These are phyloP conservation scores for Chaetodon trifasciatus DNA, from an alignment of 2,797 vertebrate species.

Conservation along the genomic window DNA sequence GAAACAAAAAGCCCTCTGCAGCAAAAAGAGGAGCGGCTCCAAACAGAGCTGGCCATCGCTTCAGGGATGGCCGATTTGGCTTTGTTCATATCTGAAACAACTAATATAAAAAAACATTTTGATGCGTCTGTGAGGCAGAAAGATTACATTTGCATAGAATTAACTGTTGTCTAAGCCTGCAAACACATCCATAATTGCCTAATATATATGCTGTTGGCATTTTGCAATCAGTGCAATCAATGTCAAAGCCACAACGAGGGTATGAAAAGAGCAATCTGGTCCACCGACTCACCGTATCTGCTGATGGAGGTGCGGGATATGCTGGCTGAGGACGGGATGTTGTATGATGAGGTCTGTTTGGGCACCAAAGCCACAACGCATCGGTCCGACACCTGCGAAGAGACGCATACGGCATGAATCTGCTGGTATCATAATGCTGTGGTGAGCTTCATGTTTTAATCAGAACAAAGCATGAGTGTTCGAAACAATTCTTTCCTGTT, in stretches of 20 bases:
- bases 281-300: slow-evolving; percentile 91
- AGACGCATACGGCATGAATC: slow-evolving; percentile 24
- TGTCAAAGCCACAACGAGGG: not conserved
- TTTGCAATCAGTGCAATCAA: slow-evolving; percentile 9
- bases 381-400: slow-evolving; percentile 93
- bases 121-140: slow-evolving; percentile 22
- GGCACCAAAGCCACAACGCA: slow-evolving; percentile 96
- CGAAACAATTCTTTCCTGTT: no score
- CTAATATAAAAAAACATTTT: slow-evolving; percentile 38
- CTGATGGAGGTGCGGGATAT: slow-evolving; percentile 97
- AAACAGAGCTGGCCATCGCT: slow-evolving; percentile 40
- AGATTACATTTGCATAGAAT: slow-evolving; percentile 28
- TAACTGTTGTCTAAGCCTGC: slow-evolving; percentile 6
- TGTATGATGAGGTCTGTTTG: slow-evolving; percentile 98
- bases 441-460: not conserved
- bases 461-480: not conserved
- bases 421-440: not conserved
- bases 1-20: slow-evolving; percentile 30
- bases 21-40: slow-evolving; percentile 40
- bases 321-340: slow-evolving; percentile 96
- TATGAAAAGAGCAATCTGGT: not conserved
- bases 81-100: slow-evolving; percentile 55
- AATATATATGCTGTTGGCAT: not conserved
- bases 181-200: not conserved
- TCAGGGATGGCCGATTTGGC: slow-evolving; percentile 23